phyloP scores from a whole-genome alignment of 2,888 invertebrate species.

The Trissolcus japonicus region DNA sequence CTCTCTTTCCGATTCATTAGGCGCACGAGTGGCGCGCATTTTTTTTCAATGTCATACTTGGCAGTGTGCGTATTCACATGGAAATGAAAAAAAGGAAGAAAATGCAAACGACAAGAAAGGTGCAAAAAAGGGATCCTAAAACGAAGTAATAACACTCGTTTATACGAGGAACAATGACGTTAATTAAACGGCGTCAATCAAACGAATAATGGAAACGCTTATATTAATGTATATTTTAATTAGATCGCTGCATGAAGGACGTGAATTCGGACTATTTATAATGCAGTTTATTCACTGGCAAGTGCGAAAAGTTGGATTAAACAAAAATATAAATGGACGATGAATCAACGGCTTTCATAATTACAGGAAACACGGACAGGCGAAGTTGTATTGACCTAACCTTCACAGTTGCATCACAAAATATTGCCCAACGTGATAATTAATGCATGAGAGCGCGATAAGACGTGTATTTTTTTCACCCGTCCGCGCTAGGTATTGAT shows the following conservation, averaged over 20 bases:
- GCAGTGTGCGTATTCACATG: constrained; percentile 3
- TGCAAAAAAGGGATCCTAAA: constrained; percentile 21
- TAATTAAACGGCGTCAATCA: constrained; percentile 55
- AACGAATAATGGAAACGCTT: constrained; percentile 42
- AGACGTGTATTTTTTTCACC: constrained; percentile 21
- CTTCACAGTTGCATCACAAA: constrained; percentile 50
- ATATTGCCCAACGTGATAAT: constrained; percentile 48
- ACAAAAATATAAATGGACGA: constrained; percentile 1
- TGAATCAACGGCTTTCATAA: constrained; percentile 15
- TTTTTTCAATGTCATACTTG: constrained; percentile 61
- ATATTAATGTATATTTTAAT: constrained; percentile 47
- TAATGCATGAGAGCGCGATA: constrained; percentile 49
- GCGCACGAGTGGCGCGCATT: constrained; percentile 62
- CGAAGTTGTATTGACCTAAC: constrained; percentile 55
- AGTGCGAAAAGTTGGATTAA: constrained; percentile 47
- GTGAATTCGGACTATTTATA: constrained; percentile 40
- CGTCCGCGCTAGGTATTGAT: constrained; percentile 33
- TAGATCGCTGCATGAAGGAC: constrained; percentile 45
- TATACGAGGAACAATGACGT: constrained; percentile 40
- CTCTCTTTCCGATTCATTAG: constrained; percentile 51
- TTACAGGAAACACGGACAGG: constrained; percentile 42
- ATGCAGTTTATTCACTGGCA: constrained; percentile 38
- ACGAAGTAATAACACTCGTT: constrained; percentile 42
- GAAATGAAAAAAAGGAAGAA: neutral
- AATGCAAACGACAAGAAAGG: constrained; percentile 3